Percentiles rank a stretch among this genome's conserved stretches.
Conservation (phyloP, 2,797 vertebrate genomes). For the Tokudaia muenninki region DNA sequence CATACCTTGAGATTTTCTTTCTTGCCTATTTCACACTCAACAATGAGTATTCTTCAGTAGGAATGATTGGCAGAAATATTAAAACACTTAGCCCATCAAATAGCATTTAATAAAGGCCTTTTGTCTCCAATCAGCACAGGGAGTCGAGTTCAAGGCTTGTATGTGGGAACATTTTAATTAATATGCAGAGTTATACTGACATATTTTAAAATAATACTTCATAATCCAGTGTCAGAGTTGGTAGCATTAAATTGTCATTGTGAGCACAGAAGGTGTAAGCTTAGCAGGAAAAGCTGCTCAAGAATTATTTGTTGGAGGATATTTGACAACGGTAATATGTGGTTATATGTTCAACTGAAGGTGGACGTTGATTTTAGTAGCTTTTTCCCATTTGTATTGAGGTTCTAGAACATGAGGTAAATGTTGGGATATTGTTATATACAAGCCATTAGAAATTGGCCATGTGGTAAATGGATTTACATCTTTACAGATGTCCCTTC, state of each 20-base stretch:
- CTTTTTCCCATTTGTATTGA: not conserved
- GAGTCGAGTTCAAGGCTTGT: slow-evolving; percentile 72
- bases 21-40: slow-evolving; percentile 40
- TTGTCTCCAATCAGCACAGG: slow-evolving; percentile 72
- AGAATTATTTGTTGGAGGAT: slow-evolving; percentile 50
- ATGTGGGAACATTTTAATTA: slow-evolving; percentile 83
- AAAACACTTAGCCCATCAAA: slow-evolving; percentile 79
- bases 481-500: not conserved
- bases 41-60: slow-evolving; percentile 69
- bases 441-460: not conserved
- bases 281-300: not conserved
- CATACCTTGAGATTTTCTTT: slow-evolving; percentile 5
- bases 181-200: slow-evolving; percentile 80
- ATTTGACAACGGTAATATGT: slow-evolving; percentile 26
- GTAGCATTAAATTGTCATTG: slow-evolving; percentile 67
- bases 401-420: not conserved
- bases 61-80: slow-evolving; percentile 74
- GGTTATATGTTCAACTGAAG: not conserved
- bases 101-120: slow-evolving; percentile 78
- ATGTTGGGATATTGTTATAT: not conserved
- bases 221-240: slow-evolving; percentile 73
- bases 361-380: not conserved
- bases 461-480: not conserved
- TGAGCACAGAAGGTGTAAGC: slow-evolving; percentile 62
- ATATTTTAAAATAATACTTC: slow-evolving; percentile 83